Base-by-base conservation (phyloP, 2,113 vertebrate species). In the Prionailurus viverrinus region DNA sequence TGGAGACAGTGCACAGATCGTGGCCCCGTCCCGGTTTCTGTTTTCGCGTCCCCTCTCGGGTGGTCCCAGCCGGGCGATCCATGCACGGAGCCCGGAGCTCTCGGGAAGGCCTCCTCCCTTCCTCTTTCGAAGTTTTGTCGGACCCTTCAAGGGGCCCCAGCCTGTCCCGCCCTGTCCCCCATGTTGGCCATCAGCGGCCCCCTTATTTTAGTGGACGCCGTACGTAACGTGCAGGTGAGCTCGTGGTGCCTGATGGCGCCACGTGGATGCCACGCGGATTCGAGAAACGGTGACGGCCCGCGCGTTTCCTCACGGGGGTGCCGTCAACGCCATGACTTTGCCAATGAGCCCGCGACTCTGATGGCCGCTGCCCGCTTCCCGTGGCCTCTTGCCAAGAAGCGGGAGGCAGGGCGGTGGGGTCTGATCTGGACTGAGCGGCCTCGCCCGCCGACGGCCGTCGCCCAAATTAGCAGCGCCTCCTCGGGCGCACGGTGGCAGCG, bases 241-340 rank as follows among this genome's bases (percentile, higher is more conserved):
- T 79, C 89, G 27, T 95, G 94, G 71, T 69, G 74, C 94, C 93
- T 96, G 89, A 96, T 97, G 94, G 83, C 71, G 36, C 65, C 39
- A n/a, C n/a, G 4, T 89, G 41, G 96, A 94, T 98, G 93, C 86
- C 95, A 93, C 58, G 90, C 36, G 7, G 94, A 55, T 27, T 95
- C 94, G 15, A 66, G 65, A 78, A 66, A 19, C 12, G 83, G 73
- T 48, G 89, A n/a, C 71, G 3, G 27, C 92, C 92, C n/a, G 41
- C 36, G 92, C 69, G 88, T 91, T 92, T 36, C 95, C 86, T 95
- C 12, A 4, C 4, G 97, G 96, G 97, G 83, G 82, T 21, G 39
- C 73, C 69, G 90, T 69, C 96, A 94, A 39, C 81, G 86, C 78
- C 0, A 1, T 39, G 63, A 66, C 86, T 97, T 13, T n/a, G 39